A percentile compares a stretch with the other conserved stretches of the same genome.
These are phyloP conservation scores for Drosophila fungiperda DNA, from an alignment of 2,888 invertebrate genomes.

Conservation along the genomic window DNA sequence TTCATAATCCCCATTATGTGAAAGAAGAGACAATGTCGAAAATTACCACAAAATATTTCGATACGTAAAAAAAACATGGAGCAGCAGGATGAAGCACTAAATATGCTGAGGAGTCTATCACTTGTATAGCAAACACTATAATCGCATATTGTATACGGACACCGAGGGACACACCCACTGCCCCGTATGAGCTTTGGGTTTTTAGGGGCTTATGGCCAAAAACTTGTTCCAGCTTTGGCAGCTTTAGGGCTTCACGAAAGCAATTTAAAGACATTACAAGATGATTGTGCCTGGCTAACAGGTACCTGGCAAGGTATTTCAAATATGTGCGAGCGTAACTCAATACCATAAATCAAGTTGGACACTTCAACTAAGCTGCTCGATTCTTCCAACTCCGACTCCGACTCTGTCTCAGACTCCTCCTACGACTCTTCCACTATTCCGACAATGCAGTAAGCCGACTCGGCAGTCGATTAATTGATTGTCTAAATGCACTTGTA, in stretches of 20 bases:
- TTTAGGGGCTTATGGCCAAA: conserved; percentile 14
- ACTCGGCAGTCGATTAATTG: conserved; percentile 74
- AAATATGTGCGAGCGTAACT: conserved; percentile 66
- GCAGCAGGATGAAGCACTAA: conserved; percentile 33
- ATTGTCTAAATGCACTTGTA: conserved; percentile 82
- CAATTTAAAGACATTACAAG: conserved; percentile 45
- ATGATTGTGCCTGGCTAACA: conserved; percentile 24
- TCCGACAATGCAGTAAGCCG: conserved; percentile 42
- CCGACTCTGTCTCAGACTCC: not conserved
- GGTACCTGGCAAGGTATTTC: conserved; percentile 42
- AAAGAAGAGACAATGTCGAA: not conserved
- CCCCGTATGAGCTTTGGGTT: not conserved
- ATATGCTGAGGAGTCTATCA: conserved; percentile 37
- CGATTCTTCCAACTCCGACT: not conserved
- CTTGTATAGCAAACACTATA: conserved; percentile 39
- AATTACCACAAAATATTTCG: conserved; percentile 28
- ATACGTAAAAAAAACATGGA: conserved; percentile 20
- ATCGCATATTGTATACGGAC: conserved; percentile 43
- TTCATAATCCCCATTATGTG: not conserved
- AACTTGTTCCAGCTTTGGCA: conserved; percentile 18
- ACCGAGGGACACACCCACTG: conserved; percentile 2
- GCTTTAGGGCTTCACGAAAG: conserved; percentile 48
- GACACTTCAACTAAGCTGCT: conserved; percentile 59
- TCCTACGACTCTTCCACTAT: no score
- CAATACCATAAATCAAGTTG: conserved; percentile 76